Percentiles rank a stretch among this genome's conserved stretches.
Conservation (phyloP, 2,113 vertebrate genomes). For the Pungitius pungitius region DNA sequence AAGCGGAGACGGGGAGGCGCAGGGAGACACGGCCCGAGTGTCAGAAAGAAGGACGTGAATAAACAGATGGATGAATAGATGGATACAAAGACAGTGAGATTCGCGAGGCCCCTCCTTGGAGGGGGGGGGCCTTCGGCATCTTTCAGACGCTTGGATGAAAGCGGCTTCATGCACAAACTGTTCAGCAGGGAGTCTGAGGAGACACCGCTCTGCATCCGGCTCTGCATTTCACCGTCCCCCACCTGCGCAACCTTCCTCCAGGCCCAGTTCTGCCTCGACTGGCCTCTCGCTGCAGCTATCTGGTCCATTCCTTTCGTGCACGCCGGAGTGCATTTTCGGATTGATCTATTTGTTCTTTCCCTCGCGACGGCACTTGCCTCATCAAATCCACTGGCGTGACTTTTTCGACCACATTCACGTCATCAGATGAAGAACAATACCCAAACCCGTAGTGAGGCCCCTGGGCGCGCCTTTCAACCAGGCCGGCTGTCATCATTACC, state of each 20-base stretch:
- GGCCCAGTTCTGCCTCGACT: conserved; percentile 19
- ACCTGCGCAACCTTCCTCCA: conserved; percentile 46
- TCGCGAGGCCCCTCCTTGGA: conserved; percentile 46
- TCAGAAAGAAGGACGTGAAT: conserved; percentile 58
- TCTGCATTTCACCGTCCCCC: conserved; percentile 29
- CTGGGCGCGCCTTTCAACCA: too few relatives aligned
- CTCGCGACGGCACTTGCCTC: too few relatives aligned
- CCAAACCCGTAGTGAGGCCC: too few relatives aligned
- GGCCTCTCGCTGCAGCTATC: conserved; percentile 23
- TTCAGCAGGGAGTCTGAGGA: conserved; percentile 42
- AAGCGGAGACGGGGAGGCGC: conserved; percentile 17
- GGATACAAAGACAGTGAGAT: conserved; percentile 56
- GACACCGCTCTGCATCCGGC: conserved; percentile 40
- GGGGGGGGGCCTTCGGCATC: conserved; percentile 31
- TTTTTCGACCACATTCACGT: too few relatives aligned
- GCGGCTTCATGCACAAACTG: conserved; percentile 47
- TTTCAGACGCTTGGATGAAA: conserved; percentile 39
- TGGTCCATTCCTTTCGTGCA: background rate
- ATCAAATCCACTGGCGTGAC: too few relatives aligned
- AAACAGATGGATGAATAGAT: conserved; percentile 57
- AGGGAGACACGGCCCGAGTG: conserved; percentile 27
- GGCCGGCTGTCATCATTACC: too few relatives aligned
- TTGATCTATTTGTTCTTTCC: too few relatives aligned
- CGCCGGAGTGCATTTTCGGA: background rate
- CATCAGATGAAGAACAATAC: too few relatives aligned